Conservation (phyloP, 2,888 invertebrate species). For the Nomada hirtipes region DNA sequence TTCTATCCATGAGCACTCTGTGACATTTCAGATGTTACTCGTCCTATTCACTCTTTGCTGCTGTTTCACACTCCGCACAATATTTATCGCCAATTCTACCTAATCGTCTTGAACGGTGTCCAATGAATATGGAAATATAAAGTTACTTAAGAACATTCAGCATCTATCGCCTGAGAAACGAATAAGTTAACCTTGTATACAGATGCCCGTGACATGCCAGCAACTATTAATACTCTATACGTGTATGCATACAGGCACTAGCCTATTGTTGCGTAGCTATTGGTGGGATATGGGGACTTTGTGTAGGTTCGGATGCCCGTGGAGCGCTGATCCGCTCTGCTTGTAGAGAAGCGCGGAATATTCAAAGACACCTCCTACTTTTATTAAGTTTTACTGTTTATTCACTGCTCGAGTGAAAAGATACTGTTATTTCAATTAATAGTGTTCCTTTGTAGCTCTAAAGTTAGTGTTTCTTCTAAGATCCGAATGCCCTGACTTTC, state of each 20-base stretch:
- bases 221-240: conserved; percentile 33
- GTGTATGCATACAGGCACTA: background rate
- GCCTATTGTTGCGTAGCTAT: no score
- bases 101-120: background rate
- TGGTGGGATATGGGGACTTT: no score
- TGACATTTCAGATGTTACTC: conserved; percentile 4
- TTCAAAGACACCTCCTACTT: no score
- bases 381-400: no score
- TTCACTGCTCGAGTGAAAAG: no score
- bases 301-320: no score
- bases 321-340: no score
- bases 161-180: conserved; percentile 21
- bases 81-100: background rate
- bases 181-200: conserved; percentile 34
- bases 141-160: conserved; percentile 8
- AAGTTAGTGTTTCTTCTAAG: no score
- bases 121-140: background rate
- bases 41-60: background rate
- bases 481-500: no score
- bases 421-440: no score
- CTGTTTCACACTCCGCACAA: background rate
- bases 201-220: conserved; percentile 29
- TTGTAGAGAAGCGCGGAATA: no score
- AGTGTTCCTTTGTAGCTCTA: no score
- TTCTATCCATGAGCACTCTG: background rate